These are phyloP conservation scores for Anas platyrhynchos DNA, from an alignment of 2,113 vertebrate genomes.

Conservation along the genomic window DNA sequence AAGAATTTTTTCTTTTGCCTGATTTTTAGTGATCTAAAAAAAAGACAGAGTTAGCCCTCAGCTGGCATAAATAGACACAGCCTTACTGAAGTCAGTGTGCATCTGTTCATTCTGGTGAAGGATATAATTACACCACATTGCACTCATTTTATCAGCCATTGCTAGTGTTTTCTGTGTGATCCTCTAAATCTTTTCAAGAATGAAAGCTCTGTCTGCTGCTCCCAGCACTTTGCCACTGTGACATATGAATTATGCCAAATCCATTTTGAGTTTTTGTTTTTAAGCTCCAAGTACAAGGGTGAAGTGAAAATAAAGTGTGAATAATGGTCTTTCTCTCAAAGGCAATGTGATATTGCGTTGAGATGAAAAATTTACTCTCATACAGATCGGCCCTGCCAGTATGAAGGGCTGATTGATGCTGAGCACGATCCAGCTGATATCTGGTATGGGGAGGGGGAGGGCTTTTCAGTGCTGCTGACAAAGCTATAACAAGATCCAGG, in stretches of 20 bases:
- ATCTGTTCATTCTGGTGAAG: slow-evolving; percentile 53
- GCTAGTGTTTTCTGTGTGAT: slow-evolving; percentile 59
- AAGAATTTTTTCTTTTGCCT: background rate
- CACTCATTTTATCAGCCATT: slow-evolving; percentile 52
- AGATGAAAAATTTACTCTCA: slow-evolving; percentile 39
- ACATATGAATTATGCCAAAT: slow-evolving; percentile 69
- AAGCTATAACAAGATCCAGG: background rate
- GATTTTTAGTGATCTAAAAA: slow-evolving; percentile 6
- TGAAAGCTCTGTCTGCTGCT: slow-evolving; percentile 55
- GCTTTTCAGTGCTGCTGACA: slow-evolving; percentile 24
- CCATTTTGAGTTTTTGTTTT: slow-evolving; percentile 54
- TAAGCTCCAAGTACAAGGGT: slow-evolving; percentile 42
- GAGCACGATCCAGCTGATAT: slow-evolving; percentile 53
- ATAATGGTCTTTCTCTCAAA: slow-evolving; percentile 58
- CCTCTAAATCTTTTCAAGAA: slow-evolving; percentile 56
- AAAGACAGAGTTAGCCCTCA: background rate
- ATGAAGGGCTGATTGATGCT: slow-evolving; percentile 45
- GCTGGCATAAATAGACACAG: slow-evolving; percentile 38
- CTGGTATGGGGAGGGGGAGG: background rate
- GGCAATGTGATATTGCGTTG: slow-evolving; percentile 16
- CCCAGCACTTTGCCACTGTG: slow-evolving; percentile 56
- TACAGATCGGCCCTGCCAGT: slow-evolving; percentile 2
- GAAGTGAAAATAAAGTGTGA: slow-evolving; percentile 72
- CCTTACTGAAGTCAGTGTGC: slow-evolving; percentile 41
- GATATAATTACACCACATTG: slow-evolving; percentile 53